Percentiles rank a stretch among this genome's conserved stretches.
Conservation (phyloP, 2,888 invertebrate genomes). For the Cecidostiba fungosa region DNA sequence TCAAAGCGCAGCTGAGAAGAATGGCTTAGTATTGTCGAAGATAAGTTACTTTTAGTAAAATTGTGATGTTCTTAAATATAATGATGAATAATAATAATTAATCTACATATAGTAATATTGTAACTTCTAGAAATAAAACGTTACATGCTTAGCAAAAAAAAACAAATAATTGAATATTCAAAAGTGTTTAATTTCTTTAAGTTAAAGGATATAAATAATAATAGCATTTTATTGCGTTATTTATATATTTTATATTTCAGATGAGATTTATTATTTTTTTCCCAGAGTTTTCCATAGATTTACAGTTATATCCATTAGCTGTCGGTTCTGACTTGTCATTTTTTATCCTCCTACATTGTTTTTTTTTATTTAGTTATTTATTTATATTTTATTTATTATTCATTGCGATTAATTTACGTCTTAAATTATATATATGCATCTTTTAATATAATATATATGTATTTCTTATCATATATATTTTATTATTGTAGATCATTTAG, state of each 20-base stretch:
- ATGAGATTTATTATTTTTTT: conserved; percentile 69
- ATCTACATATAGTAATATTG: conserved; percentile 19
- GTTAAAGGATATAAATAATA: conserved; percentile 40
- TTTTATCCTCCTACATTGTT: conserved; percentile 56
- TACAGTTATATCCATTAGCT: conserved; percentile 60
- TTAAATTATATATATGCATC: conserved; percentile 61
- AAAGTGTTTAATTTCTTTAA: neutral
- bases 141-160: conserved; percentile 51
- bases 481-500: conserved; percentile 64
- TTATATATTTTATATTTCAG: conserved; percentile 69
- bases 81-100: conserved; percentile 18
- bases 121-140: conserved; percentile 21
- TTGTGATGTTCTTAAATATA: conserved; percentile 53
- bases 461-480: conserved; percentile 62
- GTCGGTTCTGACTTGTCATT: conserved; percentile 54
- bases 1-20: conserved; percentile 10
- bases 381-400: conserved; percentile 59
- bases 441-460: conserved; percentile 59
- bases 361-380: conserved; percentile 56
- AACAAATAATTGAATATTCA: neutral
- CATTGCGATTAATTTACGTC: conserved; percentile 55
- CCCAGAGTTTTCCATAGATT: conserved; percentile 62
- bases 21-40: conserved; percentile 28
- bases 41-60: conserved; percentile 56
- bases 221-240: conserved; percentile 52